These are phyloP conservation scores for Chirona hameri DNA, from an alignment of 2,888 invertebrate species.

Conservation along the genomic window DNA sequence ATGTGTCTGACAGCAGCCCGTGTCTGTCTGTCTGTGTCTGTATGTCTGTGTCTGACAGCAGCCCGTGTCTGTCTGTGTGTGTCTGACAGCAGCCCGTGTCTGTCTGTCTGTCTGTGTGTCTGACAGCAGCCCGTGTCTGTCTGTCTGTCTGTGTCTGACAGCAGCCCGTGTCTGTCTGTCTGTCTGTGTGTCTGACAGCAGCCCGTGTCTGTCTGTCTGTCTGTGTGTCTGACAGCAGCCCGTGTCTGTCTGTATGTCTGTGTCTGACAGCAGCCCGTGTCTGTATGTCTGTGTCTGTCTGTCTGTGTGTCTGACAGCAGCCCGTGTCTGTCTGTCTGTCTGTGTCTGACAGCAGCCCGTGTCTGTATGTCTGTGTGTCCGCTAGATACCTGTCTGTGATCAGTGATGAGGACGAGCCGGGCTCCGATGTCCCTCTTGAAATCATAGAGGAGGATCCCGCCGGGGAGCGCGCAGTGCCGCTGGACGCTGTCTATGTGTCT, in stretches of 20 bases:
- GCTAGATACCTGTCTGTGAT: conserved; percentile 32
- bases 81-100: no score
- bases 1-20: no score
- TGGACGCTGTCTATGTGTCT: conserved; percentile 4
- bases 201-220: no score
- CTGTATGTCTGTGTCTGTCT: conserved; percentile 27
- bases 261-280: no score
- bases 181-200: neutral
- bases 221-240: neutral
- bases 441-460: conserved; percentile 29
- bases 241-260: no score
- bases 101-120: neutral
- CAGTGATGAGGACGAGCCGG: conserved; percentile 31
- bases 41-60: no score
- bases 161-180: conserved; percentile 32
- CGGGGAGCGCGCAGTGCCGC: conserved; percentile 24
- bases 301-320: neutral
- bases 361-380: no score
- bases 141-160: no score
- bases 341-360: no score
- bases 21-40: conserved; percentile 25
- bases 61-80: conserved; percentile 11
- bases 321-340: neutral
- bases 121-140: no score
- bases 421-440: conserved; percentile 7